Percentiles rank a stretch among this genome's conserved stretches.
Conservation (phyloP, 2,113 vertebrate species). For the Petrocephalus microphthalmus region DNA sequence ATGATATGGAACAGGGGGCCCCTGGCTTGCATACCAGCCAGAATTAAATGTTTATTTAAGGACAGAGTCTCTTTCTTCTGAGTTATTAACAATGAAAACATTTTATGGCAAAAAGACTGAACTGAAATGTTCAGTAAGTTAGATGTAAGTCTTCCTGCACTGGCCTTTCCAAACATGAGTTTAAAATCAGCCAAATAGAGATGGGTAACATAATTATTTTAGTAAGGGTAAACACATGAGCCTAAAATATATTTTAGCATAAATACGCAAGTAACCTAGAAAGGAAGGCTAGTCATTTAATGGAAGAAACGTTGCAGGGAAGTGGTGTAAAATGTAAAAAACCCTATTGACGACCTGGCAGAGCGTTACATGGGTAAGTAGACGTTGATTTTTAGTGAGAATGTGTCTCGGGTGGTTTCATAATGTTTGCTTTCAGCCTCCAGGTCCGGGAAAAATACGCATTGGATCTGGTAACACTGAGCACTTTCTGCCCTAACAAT, state of each 20-base stretch:
- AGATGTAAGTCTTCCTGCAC: background rate
- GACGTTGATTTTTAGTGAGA: background rate
- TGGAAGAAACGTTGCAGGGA: background rate
- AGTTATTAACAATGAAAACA: background rate
- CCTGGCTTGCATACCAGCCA: background rate
- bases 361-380: background rate
- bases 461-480: background rate
- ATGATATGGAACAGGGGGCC: background rate
- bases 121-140: background rate
- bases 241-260: background rate
- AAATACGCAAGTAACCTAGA: background rate
- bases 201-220: background rate
- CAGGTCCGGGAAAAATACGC: background rate
- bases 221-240: background rate
- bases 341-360: background rate
- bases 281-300: background rate
- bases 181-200: background rate
- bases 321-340: background rate
- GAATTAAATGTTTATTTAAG: background rate
- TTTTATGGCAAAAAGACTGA: background rate
- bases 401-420: background rate
- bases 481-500: background rate
- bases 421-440: background rate
- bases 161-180: background rate
- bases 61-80: background rate